These are phyloP conservation scores for Eudyptes chrysolophus DNA, from an alignment of 2,113 vertebrate species.

Conservation along the genomic window DNA sequence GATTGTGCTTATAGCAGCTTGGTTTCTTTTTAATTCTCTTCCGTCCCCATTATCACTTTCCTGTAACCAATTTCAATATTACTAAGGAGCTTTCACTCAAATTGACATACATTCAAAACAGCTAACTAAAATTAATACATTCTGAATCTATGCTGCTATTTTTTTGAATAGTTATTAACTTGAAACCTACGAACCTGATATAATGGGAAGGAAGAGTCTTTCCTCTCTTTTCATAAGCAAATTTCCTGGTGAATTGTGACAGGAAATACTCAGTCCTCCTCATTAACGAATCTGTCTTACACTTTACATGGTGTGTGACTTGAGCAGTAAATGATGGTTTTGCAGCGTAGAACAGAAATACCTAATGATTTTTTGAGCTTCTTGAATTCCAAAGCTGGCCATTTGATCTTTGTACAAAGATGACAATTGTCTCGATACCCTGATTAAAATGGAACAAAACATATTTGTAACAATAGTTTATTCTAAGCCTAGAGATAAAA, in stretches of 20 bases:
- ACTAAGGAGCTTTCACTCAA: slow-evolving; percentile 55
- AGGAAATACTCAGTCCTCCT: slow-evolving; percentile 36
- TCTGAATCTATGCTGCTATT: neutral
- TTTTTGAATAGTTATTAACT: slow-evolving; percentile 51
- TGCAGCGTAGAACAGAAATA: slow-evolving; percentile 30
- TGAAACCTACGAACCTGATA: neutral
- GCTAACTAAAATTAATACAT: slow-evolving; percentile 45
- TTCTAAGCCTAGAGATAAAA: slow-evolving; percentile 6
- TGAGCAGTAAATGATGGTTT: slow-evolving; percentile 15
- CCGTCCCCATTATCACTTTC: neutral
- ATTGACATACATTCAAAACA: slow-evolving; percentile 51
- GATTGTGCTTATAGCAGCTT: neutral
- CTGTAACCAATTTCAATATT: slow-evolving; percentile 14
- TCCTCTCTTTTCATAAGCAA: slow-evolving; percentile 27
- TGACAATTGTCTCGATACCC: slow-evolving; percentile 5
- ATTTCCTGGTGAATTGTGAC: slow-evolving; percentile 32
- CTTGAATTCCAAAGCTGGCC: neutral
- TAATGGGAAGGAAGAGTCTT: slow-evolving; percentile 24
- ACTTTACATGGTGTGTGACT: neutral
- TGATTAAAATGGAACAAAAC: slow-evolving; percentile 45
- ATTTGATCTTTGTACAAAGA: slow-evolving; percentile 31
- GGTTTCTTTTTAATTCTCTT: slow-evolving; percentile 21
- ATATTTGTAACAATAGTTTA: slow-evolving; percentile 30
- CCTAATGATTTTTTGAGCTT: slow-evolving; percentile 50
- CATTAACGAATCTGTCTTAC: neutral